Percentiles rank a stretch among this genome's conserved stretches.
phyloP scores from a whole-genome alignment of 2,113 vertebrate genomes.

The Chionomys nivalis region DNA sequence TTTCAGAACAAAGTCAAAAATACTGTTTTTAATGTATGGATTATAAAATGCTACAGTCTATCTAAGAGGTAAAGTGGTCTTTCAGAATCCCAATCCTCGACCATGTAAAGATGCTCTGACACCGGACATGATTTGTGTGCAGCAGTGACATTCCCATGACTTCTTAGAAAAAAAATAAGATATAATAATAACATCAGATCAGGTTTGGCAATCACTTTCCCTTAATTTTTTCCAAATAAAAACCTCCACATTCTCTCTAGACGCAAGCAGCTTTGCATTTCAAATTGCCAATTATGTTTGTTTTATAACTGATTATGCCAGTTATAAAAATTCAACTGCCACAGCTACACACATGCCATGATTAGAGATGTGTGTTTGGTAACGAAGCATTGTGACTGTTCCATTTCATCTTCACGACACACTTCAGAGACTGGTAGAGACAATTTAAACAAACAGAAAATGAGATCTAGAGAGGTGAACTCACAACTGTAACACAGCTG shows the following conservation, averaged over 20 bases:
- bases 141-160: background rate
- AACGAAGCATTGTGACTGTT: background rate
- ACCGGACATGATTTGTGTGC: accelerated
- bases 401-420: background rate
- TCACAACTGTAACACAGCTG: background rate
- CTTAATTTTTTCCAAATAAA: conserved; percentile 21
- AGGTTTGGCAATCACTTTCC: background rate
- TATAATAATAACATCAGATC: background rate
- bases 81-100: background rate
- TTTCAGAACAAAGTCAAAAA: background rate
- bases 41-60: background rate
- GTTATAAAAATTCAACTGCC: background rate
- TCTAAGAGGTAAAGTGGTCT: background rate
- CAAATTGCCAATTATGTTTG: background rate
- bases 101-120: background rate
- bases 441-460: background rate
- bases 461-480: accelerated
- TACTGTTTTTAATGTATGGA: background rate
- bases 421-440: background rate
- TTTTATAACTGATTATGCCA: background rate
- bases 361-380: background rate
- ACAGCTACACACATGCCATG: background rate
- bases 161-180: background rate
- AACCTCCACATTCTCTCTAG: background rate
- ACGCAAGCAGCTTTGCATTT: background rate